These are phyloP conservation scores for Cephus rjabovi DNA, from an alignment of 2,888 invertebrate genomes.

Conservation along the genomic window DNA sequence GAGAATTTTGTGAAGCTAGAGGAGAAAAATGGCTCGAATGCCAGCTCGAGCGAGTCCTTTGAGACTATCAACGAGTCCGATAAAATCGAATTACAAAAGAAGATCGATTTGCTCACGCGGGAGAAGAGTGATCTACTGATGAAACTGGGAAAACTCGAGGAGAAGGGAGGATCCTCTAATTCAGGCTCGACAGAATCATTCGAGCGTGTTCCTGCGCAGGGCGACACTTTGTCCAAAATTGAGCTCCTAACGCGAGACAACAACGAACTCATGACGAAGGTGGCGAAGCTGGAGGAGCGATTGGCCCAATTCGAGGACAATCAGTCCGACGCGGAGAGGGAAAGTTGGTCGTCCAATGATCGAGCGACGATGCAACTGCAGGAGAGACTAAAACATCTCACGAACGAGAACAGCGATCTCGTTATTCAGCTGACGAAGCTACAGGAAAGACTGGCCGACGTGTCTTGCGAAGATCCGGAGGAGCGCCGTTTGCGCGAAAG, in stretches of 20 bases:
- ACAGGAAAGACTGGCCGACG: constrained; percentile 30
- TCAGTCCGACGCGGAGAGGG: not conserved
- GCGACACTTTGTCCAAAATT: constrained; percentile 45
- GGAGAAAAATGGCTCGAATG: constrained; percentile 44
- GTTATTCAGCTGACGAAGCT: constrained; percentile 44
- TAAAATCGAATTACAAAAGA: constrained; percentile 50
- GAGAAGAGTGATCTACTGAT: constrained; percentile 53
- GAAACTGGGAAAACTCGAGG: constrained; percentile 55
- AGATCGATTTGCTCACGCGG: constrained; percentile 53
- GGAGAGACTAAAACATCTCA: constrained; percentile 29
- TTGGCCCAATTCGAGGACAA: constrained; percentile 14
- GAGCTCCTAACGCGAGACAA: constrained; percentile 54
- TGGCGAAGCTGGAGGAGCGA: constrained; percentile 48
- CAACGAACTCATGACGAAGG: constrained; percentile 53
- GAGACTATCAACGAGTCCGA: constrained; percentile 53
- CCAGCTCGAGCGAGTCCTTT: constrained; percentile 56
- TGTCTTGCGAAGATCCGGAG: not conserved
- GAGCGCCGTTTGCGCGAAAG: constrained; percentile 22
- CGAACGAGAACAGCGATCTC: constrained; percentile 44
- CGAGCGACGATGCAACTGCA: constrained; percentile 16
- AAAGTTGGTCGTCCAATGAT: constrained; percentile 10
- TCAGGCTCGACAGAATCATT: constrained; percentile 63
- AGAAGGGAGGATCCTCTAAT: constrained; percentile 61
- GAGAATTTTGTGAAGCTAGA: constrained; percentile 42
- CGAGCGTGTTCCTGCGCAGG: constrained; percentile 57